Evolutionary conservation across 2,113 vertebrate species (phyloP).

Genomic region (Alexandromys fortis): DNA sequence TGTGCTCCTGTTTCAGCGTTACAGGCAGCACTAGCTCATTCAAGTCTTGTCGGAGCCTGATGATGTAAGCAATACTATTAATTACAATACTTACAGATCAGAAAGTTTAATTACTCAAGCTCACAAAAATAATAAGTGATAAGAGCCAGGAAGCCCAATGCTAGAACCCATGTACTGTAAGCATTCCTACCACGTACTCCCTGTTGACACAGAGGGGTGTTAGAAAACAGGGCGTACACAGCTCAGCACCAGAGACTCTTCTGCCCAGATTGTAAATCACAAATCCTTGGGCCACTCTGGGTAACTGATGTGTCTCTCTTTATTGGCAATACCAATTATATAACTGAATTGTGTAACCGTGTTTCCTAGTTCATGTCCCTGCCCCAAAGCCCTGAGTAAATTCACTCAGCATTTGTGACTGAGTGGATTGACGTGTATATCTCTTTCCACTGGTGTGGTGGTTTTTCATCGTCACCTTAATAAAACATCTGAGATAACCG

Average conservation of each 20-base stretch:
- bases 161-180: background rate
- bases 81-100: conserved; percentile 31
- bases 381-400: conserved; percentile 14
- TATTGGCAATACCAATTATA: background rate
- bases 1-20: background rate
- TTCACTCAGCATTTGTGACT: conserved; percentile 6
- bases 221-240: background rate
- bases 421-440: background rate
- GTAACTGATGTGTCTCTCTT: conserved; percentile 31
- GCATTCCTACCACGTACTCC: background rate
- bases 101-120: background rate
- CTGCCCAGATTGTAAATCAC: background rate
- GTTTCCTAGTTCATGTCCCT: background rate
- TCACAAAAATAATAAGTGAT: background rate
- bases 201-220: background rate
- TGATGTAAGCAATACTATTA: background rate
- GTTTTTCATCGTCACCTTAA: background rate
- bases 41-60: background rate
- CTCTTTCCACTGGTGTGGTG: background rate
- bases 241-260: conserved; percentile 5
- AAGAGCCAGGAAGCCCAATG: background rate
- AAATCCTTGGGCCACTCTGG: background rate
- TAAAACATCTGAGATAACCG: background rate
- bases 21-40: background rate
- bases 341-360: background rate